Conservation (phyloP, 2,888 invertebrate genomes). For the Trypoxylon attenuatum region DNA sequence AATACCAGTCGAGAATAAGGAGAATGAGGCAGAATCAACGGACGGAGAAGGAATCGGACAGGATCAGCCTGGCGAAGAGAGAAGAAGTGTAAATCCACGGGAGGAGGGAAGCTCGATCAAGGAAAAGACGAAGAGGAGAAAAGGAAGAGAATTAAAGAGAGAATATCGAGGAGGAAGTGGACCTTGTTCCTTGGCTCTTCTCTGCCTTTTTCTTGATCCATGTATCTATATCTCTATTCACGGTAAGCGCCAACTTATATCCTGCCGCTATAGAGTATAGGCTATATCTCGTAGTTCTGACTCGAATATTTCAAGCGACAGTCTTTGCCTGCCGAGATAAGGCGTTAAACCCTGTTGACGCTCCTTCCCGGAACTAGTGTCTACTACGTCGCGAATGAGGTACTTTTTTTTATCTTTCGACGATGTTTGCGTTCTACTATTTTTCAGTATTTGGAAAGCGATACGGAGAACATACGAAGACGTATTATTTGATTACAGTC, state of each 20-base stretch:
- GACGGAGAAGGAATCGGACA: conserved; percentile 5
- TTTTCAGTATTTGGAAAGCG: too few relatives aligned
- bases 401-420: conserved; percentile 33
- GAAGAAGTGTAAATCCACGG: too few relatives aligned
- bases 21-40: not conserved
- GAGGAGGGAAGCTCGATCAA: conserved; percentile 2
- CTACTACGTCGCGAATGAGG: conserved; percentile 5
- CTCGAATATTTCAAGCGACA: conserved; percentile 46
- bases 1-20: not conserved
- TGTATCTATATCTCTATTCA: conserved; percentile 53
- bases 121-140: conserved; percentile 2
- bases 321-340: conserved; percentile 44
- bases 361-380: conserved; percentile 9
- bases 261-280: conserved; percentile 41
- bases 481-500: too few relatives aligned
- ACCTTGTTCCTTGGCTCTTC: conserved; percentile 40
- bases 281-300: conserved; percentile 41
- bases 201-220: conserved; percentile 48
- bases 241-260: conserved; percentile 51
- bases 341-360: conserved; percentile 19
- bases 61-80: not conserved
- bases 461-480: too few relatives aligned
- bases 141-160: not conserved
- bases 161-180: conserved; percentile 6
- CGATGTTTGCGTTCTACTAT: too few relatives aligned